Base-by-base conservation (phyloP, 2,888 invertebrate genomes). In the Petrolisthes manimaculis region DNA sequence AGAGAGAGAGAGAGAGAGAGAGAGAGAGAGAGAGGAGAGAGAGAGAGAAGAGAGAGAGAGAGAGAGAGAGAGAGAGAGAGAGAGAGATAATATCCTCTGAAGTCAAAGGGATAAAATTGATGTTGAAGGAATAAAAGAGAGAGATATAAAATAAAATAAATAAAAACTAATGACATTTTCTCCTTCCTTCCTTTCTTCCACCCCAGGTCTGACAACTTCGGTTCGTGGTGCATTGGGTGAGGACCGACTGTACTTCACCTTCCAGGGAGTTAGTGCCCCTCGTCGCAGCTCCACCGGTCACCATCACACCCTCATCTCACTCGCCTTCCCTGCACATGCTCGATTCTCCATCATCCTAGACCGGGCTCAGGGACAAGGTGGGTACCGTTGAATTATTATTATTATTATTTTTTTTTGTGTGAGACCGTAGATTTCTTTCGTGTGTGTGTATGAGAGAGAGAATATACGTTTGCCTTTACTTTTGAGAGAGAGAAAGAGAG, bases 311-410 rank as follows among this genome's bases (percentile, higher is more conserved):
- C 21, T 84, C 77, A 37, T 84, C 61, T 84, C 84, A 37, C 55
- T 84, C 61, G 84, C 84, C 75, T 84, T 84, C 84, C 84, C 84
- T 14, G 77, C 18, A 9, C 84, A 84, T 61, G 51, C 56, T 18
- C 84, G 84, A 51, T 77, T 84, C 77, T n/a, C 77, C 8, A 3
- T 84, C 18, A 21, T 24, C 61, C 84, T 84, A 37, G 84, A 84
- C 77, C 77, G 84, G 37, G 61, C 14, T 4, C 77, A 14, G 37
- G 56, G 75, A 6, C 56, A 84, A 37, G 84, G 84, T 84, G 61
- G 55, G 84, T 77, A 61, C 1, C 37, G 37, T 37, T 37, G 37
- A 37, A 0, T n/a, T n/a, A n/a, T n/a, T n/a, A n/a, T n/a, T n/a
- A n/a, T n/a, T n/a, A n/a, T 4, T 77, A 5, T 14, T 71, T 24